Evolutionary conservation across 2,797 vertebrate species (phyloP), one percentile per base, ranked within the genome.

Genomic region (Amniataba percoides): DNA sequence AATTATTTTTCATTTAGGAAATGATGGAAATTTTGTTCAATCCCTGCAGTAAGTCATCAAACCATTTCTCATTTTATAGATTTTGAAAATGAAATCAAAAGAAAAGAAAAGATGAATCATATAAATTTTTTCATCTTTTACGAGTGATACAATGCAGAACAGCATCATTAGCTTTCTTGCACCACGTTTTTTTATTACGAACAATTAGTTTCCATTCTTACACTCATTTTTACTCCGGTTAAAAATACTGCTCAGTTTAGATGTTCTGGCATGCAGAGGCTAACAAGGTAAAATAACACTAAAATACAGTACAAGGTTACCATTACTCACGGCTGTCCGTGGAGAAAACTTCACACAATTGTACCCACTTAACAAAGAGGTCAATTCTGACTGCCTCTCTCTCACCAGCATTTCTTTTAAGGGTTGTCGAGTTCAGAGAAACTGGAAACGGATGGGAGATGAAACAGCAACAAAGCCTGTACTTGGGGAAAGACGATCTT

Each of bases 401-500:
- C 2, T 11, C 42, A 19, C 34, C 25, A 18, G 31, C 18, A 36
- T 43, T 79, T 56, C 11, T 61, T 27, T 65, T 31, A 62, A 68
- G 82, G 49, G 62, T 51, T 74, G 46, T 71, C 19, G 34, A 51
- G 56, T 71, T 66, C 45, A 43, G 71, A n/a, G 57, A 49, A 31
- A 40, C 42, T 48, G 74, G 31, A 42, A 51, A 14, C 64, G 62
- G 36, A 34, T 57, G 86, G 76, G 65, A 87, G 51, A 81, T 79
- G 69, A 87, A 86, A 80, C 78, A 40, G 3, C 46, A 40, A 53
- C 7, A 19, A 3, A 34, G 21, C 60, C 49, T 64, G 58, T 62
- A 61, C 51, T 69, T 5, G 27, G 39, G 70, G 83, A 88, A 86
- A 92, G 66, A 80, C 76, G 82, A 89, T 87, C 80, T 71, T 77